A percentile compares a stretch with the other conserved stretches of the same genome.
Evolutionary conservation across 2,113 vertebrate genomes (phyloP).

Genomic region (Phoenicopterus ruber): DNA sequence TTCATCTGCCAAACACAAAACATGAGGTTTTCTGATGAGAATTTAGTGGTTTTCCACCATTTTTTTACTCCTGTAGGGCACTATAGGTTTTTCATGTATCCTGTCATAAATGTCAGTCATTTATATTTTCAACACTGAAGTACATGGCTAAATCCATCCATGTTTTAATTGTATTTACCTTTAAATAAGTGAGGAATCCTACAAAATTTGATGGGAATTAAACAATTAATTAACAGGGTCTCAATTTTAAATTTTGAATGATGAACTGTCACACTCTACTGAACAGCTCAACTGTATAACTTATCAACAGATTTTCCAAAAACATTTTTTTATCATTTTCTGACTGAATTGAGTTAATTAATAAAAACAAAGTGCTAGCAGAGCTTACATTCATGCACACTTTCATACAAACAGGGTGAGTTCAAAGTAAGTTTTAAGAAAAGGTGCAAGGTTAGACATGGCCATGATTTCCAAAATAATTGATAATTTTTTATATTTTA

Average conservation of each 20-base stretch:
- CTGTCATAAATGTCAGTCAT: neutral
- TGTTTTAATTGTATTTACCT: neutral
- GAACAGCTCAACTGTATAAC: neutral
- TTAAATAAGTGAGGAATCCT: neutral
- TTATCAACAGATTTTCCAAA: neutral
- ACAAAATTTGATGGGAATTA: neutral
- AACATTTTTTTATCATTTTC: neutral
- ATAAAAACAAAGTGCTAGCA: neutral
- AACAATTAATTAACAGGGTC: neutral
- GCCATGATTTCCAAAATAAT: neutral
- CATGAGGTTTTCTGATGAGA: neutral
- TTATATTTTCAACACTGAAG: neutral
- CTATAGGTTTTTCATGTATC: neutral
- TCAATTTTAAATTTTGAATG: neutral
- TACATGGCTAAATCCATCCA: neutral
- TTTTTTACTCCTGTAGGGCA: neutral
- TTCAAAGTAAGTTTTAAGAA: neutral
- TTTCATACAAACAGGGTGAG: neutral
- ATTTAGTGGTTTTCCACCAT: neutral
- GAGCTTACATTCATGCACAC: neutral
- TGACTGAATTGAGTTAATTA: neutral
- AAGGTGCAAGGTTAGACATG: neutral
- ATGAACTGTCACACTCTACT: neutral
- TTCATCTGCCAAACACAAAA: neutral
- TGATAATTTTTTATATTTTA: neutral